Evolutionary conservation across 2,113 vertebrate genomes (phyloP), one percentile per base, ranked within the genome.

Genomic region (Corythornis vintsioides): DNA sequence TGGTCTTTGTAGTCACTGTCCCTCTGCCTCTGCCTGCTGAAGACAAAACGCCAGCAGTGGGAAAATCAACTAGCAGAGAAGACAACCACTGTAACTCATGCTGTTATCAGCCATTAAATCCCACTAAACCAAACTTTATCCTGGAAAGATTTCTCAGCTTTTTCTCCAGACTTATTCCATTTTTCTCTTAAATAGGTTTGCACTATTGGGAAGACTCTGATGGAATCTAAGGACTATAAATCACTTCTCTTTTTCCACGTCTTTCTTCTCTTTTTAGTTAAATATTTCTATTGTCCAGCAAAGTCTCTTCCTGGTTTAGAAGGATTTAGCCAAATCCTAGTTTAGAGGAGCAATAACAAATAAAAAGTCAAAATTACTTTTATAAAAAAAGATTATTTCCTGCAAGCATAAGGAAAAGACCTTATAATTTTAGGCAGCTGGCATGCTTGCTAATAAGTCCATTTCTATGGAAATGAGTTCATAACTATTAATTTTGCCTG

Each of bases 401-500:
- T 88, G 94, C 92, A 93, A 96, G 92, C 74, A 82, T 52, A 84
- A 96, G 94, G 92, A 95, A 94, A 95, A 96, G 89, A 93, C 90
- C 93, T 96, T 96, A 83, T 87, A 91, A 94, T 94, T 94, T 92
- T 88, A 92, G 95, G 95, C 93, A 96, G 86, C 92, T 94, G 92
- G 88, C 81, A 87, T 82, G 60, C 93, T 94, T 93, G 94, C 96
- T 97, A 96, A 89, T 96, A 97, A 97, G 95, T 92, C 96, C 95
- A 97, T 97, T 96, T 97, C 96, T 96, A 95, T 94, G 94, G 96
- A 97, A 96, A 97, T 96, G 94, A 96, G 95, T 91, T 94, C 91
- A 91, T 88, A 95, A 96, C 94, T 96, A 96, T 96, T 96, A 95
- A 96, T 95, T 97, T 95, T 84, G 90, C 94, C 94, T 94, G 95